Evolutionary conservation across 2,113 vertebrate genomes (phyloP), one percentile per base, ranked within the genome.

Genomic region (Pygathrix nemaeus): DNA sequence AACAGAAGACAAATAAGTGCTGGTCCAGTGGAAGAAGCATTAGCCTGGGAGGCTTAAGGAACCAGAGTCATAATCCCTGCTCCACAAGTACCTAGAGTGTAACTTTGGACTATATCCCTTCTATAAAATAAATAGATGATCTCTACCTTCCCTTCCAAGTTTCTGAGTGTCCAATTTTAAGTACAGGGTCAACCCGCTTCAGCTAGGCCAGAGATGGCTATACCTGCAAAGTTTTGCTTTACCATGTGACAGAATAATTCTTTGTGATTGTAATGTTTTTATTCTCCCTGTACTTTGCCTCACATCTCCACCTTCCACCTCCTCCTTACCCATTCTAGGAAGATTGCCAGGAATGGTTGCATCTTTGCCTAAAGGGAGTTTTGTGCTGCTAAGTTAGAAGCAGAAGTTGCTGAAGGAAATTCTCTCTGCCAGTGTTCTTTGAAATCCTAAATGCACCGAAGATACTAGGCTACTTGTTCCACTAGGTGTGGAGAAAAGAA

Each of bases 301-400:
- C 50, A 72, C 32, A 79, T 32, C 8, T 66, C 48, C 81, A 84
- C 6, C 59, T 18, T 85, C 61, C 3, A 16, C 48, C 18, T 90
- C 45, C 40, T 92, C 43, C 70, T 59, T 59, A 38, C 27, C 25
- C 59, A 25, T 43, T 80, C 32, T 72, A 93, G 61, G 43, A 94
- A 75, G 6, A 27, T 30, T 84, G 25, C 25, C 80, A 94, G 64
- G 18, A 38, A 68, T 32, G 27, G 76, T 80, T 90, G 32, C 11
- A 90, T n/a, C 30, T 89, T 64, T 45, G n/a, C 23, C 70, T 97
- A 40, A 48, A 11, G n/a, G 87, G 64, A 79, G n/a, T 48, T 93
- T 72, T 70, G 40, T 86, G 40, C 96, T 90, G 38, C 52, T 87
- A 87, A 93, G 18, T 72, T 18, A 87, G 9, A 96, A 92, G n/a